Conservation (phyloP, 2,888 invertebrate species). For the Aplocera efformata region DNA sequence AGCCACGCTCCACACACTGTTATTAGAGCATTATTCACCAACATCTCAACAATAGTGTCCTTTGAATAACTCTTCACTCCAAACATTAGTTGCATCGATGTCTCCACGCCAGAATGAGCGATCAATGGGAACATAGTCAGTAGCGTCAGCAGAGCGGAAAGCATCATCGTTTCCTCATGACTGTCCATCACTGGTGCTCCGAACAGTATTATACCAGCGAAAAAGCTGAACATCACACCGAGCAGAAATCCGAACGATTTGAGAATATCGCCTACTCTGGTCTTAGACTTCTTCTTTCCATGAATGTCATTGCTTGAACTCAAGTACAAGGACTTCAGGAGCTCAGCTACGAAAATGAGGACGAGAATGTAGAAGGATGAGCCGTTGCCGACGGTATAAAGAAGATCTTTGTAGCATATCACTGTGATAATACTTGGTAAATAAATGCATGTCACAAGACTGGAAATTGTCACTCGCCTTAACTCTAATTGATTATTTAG, state of each 20-base stretch:
- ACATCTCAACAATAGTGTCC: slow-evolving; percentile 77
- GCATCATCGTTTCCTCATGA: slow-evolving; percentile 84
- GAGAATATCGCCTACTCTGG: slow-evolving; percentile 67
- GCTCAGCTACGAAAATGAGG: slow-evolving; percentile 73
- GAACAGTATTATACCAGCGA: slow-evolving; percentile 82
- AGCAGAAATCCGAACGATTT: slow-evolving; percentile 71
- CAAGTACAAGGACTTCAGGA: slow-evolving; percentile 75
- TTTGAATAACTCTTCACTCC: slow-evolving; percentile 72
- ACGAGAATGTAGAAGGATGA: slow-evolving; percentile 67
- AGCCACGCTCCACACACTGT: slow-evolving; percentile 90
- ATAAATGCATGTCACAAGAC: slow-evolving; percentile 82
- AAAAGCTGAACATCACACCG: slow-evolving; percentile 75
- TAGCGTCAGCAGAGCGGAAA: slow-evolving; percentile 81
- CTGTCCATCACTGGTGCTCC: slow-evolving; percentile 84
- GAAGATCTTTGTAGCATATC: slow-evolving; percentile 77
- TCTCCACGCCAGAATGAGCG: slow-evolving; percentile 81
- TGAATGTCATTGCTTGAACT: slow-evolving; percentile 53
- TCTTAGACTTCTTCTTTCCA: slow-evolving; percentile 58
- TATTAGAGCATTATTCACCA: slow-evolving; percentile 77
- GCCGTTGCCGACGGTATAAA: slow-evolving; percentile 82
- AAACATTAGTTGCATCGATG: slow-evolving; percentile 75
- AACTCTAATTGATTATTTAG: slow-evolving; percentile 62
- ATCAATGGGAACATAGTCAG: slow-evolving; percentile 83
- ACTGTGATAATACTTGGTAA: slow-evolving; percentile 79
- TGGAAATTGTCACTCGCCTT: slow-evolving; percentile 68